Evolutionary conservation across 2,113 vertebrate species (phyloP).

Genomic region (Ciconia stormi): DNA sequence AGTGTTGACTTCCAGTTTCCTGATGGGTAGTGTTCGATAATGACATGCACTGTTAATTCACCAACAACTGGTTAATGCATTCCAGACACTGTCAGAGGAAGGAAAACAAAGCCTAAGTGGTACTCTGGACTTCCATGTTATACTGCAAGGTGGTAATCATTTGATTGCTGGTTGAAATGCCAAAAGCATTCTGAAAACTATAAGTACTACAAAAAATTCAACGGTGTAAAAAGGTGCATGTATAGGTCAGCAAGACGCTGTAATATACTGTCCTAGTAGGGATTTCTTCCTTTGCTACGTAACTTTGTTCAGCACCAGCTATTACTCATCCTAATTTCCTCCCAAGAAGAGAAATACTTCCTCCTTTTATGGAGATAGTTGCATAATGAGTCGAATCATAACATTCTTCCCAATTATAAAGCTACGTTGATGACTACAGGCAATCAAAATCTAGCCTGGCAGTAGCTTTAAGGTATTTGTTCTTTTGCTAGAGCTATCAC

Average conservation of each 20-base stretch:
- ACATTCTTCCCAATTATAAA: neutral
- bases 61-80: neutral
- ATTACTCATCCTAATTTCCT: conserved; percentile 42
- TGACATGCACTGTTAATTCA: neutral
- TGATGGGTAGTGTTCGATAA: neutral
- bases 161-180: neutral
- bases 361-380: conserved; percentile 15
- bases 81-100: neutral
- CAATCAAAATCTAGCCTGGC: neutral
- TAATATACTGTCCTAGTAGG: neutral
- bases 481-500: neutral
- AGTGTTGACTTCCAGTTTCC: neutral
- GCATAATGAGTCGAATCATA: neutral
- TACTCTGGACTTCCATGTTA: neutral
- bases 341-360: conserved; percentile 24
- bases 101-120: neutral
- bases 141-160: neutral
- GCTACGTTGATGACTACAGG: neutral
- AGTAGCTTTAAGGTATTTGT: neutral
- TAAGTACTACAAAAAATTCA: neutral
- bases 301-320: neutral
- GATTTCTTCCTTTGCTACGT: neutral
- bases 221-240: neutral
- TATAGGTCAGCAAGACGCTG: neutral
- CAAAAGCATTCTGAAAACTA: neutral